Conservation (phyloP, 2,888 invertebrate genomes). For the Monopis laevigella region DNA sequence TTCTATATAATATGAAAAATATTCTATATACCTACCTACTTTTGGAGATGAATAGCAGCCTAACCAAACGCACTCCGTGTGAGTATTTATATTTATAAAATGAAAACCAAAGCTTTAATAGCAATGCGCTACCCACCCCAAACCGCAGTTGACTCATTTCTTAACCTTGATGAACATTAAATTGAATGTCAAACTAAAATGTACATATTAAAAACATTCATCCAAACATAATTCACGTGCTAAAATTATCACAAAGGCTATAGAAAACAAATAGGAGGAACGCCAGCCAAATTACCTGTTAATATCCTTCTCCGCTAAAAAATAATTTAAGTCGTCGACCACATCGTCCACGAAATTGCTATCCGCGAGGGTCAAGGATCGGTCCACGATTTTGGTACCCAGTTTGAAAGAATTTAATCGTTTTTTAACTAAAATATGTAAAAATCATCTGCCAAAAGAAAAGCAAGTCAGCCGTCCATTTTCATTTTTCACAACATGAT, state of each 20-base stretch:
- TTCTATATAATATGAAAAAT: no score
- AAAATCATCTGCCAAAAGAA: slow-evolving; percentile 44
- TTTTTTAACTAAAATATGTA: slow-evolving; percentile 22
- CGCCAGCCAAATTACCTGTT: slow-evolving; percentile 42
- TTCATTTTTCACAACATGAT: slow-evolving; percentile 25
- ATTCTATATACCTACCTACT: no score
- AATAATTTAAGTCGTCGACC: slow-evolving; percentile 60
- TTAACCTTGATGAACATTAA: slow-evolving; percentile 49
- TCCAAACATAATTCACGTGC: no score
- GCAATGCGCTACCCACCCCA: no score
- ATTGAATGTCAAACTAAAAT: background rate
- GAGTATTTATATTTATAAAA: no score
- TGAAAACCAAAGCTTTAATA: no score
- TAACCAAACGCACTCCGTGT: no score
- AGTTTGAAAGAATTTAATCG: slow-evolving; percentile 44
- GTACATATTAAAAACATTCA: background rate
- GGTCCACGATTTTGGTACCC: slow-evolving; percentile 64
- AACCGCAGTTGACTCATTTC: slow-evolving; percentile 32
- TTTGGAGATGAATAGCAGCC: no score
- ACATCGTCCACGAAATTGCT: slow-evolving; percentile 60
- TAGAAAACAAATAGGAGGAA: no score
- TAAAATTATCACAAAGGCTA: no score
- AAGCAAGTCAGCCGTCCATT: slow-evolving; percentile 34
- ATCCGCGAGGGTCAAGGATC: slow-evolving; percentile 57
- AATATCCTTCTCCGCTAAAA: slow-evolving; percentile 51